Evolutionary conservation across 2,888 invertebrate genomes (phyloP), one percentile per base, ranked within the genome.

Genomic region (Drosophila meridionalis): DNA sequence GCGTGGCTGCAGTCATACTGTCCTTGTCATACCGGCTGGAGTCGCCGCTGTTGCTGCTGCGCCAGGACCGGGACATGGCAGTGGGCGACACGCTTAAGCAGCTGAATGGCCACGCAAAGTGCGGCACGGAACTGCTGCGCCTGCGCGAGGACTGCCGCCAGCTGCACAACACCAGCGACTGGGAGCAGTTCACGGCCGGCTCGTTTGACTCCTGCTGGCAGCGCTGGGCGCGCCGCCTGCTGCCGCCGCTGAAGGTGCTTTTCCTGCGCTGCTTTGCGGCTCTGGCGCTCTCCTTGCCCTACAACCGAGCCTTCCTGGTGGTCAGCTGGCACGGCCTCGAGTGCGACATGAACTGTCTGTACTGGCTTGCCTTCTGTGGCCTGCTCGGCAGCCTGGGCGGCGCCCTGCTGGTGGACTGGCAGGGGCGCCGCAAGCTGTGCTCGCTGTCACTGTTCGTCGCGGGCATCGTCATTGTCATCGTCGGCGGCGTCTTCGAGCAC

Each of bases 401-500:
- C 4, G 84, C 89, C 0, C 52, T 91, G 12, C 75, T 90, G 0
- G 87, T 92, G 63, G 93, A 92, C 52, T 84, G 83, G 61, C 84
- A 80, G 38, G 92, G 92, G 0, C 90, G 92, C 0, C 83, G 92
- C 0, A 83, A 79, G 32, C 73, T 90, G 9, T 83, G 91, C 38
- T 84, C 86, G 4, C 42, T 87, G 20, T 90, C 92, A 0, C 70
- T 93, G 0, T 87, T 91, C 40, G 38, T 90, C 0, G 86, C 91
- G 0, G 89, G 91, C 36, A 83, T 89, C 52, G 75, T 91, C 26
- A 83, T 92, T 45, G 87, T 92, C n/a, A 84, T 90, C 52, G 78
- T 91, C 4, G 91, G 91, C 30, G 92, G 92, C n/a, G 87, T 90
- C 12, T 91, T 92, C 38, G 74, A 83, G 40, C 85, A 91, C 32